Base-by-base conservation (phyloP, 2,888 invertebrate species). In the Acleris laterana region DNA sequence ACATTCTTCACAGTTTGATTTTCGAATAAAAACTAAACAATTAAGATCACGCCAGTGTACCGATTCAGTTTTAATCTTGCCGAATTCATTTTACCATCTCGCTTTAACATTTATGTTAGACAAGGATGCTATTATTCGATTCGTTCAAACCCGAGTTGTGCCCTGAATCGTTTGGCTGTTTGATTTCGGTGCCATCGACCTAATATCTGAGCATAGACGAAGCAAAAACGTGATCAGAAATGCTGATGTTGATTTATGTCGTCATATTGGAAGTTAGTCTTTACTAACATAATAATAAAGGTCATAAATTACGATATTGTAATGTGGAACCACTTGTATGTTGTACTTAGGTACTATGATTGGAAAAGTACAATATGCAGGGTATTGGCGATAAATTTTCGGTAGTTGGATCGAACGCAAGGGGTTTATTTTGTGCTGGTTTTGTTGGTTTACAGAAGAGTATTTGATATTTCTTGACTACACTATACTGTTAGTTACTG, bases 11-110 rank as follows among this genome's bases (percentile, higher is more conserved):
- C 65, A 71, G 69, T 70, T 71, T 62, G 68, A 61, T 25, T 60
- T 53, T 53, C 61, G 63, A 70, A 71, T 70, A 73, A 73, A 72
- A 72, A 69, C 65, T 67, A 63, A 66, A 68, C 72, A 70, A 72
- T 73, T 71, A 69, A 63, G 65, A 72, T 71, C 71, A 63, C 62
- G 69, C 66, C 68, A 68, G 68, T 48, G 49, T 60, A 58, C 62
- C 66, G 67, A 63, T 60, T 56, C 50, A 22, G 60, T 44, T 42
- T 17, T 28, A 55, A 17, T 44, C 44, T 17, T 48, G 28, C 49
- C 20, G 17, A 65, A 44, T 49, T 17, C 42, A 28, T 58, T 65
- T 4, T 50, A 22, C 28, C 32, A 11, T 56, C 60, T 28, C 60
- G 16, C 50, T 50, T 17, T 16, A 44, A 20, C 44, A 32, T 17